Percentiles rank a stretch among this genome's conserved stretches.
Evolutionary conservation across 2,888 invertebrate genomes (phyloP).

Genomic region (Mayetiola destructor): DNA sequence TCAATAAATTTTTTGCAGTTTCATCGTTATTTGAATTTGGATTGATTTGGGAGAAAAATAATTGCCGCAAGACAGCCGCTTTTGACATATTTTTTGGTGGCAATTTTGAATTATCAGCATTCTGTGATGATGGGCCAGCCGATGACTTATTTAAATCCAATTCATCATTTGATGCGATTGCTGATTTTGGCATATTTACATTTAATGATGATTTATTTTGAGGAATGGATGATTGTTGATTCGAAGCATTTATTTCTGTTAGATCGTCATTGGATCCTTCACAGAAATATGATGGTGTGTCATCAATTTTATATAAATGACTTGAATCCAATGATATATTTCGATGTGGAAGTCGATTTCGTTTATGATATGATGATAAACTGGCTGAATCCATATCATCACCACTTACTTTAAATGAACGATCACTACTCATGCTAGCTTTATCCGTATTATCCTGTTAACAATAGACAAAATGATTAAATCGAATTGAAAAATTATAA

Average conservation of each 20-base stretch:
- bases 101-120: not conserved
- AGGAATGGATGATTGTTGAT: slow-evolving; percentile 21
- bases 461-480: slow-evolving; percentile 45
- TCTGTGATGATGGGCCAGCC: not conserved
- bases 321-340: not conserved
- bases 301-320: not conserved
- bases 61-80: slow-evolving; percentile 23
- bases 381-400: slow-evolving; percentile 23
- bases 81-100: slow-evolving; percentile 21
- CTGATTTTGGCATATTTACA: not conserved
- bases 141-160: too few species aligned
- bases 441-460: slow-evolving; percentile 24
- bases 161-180: not conserved
- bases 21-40: not conserved
- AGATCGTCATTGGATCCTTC: slow-evolving; percentile 19
- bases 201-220: not conserved
- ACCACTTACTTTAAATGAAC: slow-evolving; percentile 24
- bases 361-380: slow-evolving; percentile 19
- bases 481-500: too few species aligned
- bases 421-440: slow-evolving; percentile 25
- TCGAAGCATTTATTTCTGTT: slow-evolving; percentile 22
- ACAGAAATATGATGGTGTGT: slow-evolving; percentile 10
- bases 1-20: not conserved
- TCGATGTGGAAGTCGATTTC: not conserved
- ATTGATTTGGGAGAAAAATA: slow-evolving; percentile 22